These are phyloP conservation scores for Loxodonta africana DNA, from an alignment of 2,113 vertebrate species.

Conservation along the genomic window DNA sequence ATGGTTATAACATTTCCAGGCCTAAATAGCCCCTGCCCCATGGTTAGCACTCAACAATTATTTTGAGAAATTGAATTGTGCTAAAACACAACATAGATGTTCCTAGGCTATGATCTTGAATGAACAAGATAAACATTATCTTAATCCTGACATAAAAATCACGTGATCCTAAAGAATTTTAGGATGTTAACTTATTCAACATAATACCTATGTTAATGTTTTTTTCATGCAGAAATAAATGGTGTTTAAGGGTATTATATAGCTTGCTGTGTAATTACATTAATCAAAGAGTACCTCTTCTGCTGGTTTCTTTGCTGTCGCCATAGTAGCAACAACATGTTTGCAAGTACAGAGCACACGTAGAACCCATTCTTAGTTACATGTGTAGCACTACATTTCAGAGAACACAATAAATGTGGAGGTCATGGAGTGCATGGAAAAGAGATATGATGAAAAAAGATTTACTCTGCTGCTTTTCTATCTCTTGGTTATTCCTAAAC, in stretches of 20 bases:
- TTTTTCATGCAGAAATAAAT: conserved; percentile 87
- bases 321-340: conserved; percentile 87
- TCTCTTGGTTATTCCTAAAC: conserved; percentile 75
- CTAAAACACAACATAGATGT: conserved; percentile 62
- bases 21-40: conserved; percentile 12
- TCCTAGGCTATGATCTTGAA: conserved; percentile 74
- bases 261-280: conserved; percentile 89
- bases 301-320: conserved; percentile 87
- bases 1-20: conserved; percentile 28
- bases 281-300: conserved; percentile 88
- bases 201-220: conserved; percentile 83
- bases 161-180: conserved; percentile 78
- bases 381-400: conserved; percentile 86
- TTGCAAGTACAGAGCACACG: conserved; percentile 86
- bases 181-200: conserved; percentile 81
- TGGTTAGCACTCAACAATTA: conserved; percentile 58
- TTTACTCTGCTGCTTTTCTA: conserved; percentile 58
- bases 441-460: conserved; percentile 72
- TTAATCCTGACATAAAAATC: conserved; percentile 73
- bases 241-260: conserved; percentile 87
- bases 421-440: conserved; percentile 82
- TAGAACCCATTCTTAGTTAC: conserved; percentile 88
- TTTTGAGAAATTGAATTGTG: conserved; percentile 53
- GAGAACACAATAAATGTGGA: conserved; percentile 86
- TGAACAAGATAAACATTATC: conserved; percentile 78